Evolutionary conservation across 2,113 vertebrate genomes (phyloP), one percentile per base, ranked within the genome.

Genomic region (Sylvilagus bachmani): DNA sequence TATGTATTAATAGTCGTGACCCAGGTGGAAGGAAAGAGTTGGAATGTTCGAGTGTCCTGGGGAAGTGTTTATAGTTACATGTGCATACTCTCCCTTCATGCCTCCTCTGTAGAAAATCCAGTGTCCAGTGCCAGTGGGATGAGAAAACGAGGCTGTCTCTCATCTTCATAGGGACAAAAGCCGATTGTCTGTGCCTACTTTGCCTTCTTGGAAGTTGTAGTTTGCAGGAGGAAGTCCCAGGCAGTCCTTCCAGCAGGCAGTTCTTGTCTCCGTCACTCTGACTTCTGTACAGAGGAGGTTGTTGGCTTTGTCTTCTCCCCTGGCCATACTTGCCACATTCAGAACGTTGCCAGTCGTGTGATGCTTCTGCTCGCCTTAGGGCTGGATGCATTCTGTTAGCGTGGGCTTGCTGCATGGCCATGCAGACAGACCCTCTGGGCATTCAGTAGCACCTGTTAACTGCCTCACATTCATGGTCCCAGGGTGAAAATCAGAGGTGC

Each of bases 361-460:
- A 2, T 14, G 13, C 9, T 62, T 74, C 31, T 8, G 3, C 2
- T 25, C 25, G 1, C 27, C 22, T 9, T 17, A 1, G 62, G 24
- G 29, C 13, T 0, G 75, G 29, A 10, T 4, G 9, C 8, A 14
- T 16, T 36, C 55, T 1, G 0, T 19, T 3, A 25, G 33, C 17
- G 5, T 55, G 85, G 58, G 29, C 5, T 73, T 86, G 12, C 51
- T 27, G 29, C 22, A 10, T 16, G 11, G 64, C 36, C 3, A 3
- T 0, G 36, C 22, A 2, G 1, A 6, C 19, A 51, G 21, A 62
- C 7, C 10, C 33, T 75, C 38, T 14, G 53, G n/a, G 36, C 31
- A 71, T 27, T 7, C 22, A 7, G 29, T 2, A 24, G 4, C 13
- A 5, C 31, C 33, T 70, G 12, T 51, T 33, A 71, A 22, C 64